Conservation (phyloP, 1,140 invertebrate species). For the Penaeus japonicus region DNA sequence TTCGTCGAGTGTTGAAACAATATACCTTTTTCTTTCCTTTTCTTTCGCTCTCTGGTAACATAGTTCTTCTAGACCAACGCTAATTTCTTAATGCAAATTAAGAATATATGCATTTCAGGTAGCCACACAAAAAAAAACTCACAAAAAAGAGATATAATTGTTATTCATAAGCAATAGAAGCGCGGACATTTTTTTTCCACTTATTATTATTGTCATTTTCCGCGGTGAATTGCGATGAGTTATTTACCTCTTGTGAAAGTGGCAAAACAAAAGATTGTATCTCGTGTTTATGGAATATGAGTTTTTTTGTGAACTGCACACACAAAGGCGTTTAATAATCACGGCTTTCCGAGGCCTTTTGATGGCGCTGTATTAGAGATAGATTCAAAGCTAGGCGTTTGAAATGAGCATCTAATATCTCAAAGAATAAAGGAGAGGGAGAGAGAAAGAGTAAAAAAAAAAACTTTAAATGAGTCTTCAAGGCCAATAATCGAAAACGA, state of each 20-base stretch:
- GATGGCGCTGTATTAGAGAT: neutral
- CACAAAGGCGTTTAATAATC: neutral
- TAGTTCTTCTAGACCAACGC: too few relatives aligned
- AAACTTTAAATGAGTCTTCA: neutral
- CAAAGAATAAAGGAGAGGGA: neutral
- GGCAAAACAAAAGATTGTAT: neutral
- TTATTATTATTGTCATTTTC: neutral
- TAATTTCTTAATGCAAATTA: too few relatives aligned
- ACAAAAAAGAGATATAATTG: too few relatives aligned
- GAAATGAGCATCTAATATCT: neutral
- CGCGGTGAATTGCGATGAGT: too few relatives aligned
- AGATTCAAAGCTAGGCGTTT: neutral
- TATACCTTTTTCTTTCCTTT: too few relatives aligned
- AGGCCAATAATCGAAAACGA: neutral
- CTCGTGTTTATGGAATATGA: neutral
- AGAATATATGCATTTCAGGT: too few relatives aligned
- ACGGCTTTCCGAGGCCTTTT: neutral
- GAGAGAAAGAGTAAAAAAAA: neutral
- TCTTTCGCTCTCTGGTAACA: too few relatives aligned
- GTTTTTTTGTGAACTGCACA: neutral
- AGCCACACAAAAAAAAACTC: too few relatives aligned
- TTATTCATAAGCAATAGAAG: neutral
- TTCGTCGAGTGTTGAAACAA: too few relatives aligned
- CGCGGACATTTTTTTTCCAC: neutral
- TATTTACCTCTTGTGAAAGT: neutral